Conservation (phyloP, 2,888 invertebrate species). For the Himalopsyche anomala region DNA sequence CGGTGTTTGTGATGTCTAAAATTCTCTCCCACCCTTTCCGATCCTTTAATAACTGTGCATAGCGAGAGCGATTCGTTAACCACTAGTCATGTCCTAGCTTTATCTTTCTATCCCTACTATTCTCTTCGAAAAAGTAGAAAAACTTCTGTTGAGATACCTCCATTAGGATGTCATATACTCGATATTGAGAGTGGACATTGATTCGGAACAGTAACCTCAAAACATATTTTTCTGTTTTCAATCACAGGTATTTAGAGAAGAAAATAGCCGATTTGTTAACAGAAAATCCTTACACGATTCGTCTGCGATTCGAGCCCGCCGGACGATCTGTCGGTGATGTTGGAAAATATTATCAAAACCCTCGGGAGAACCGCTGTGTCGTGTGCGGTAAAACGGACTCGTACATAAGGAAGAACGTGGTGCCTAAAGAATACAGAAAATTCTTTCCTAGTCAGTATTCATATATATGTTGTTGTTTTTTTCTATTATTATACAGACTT, state of each 20-base stretch:
- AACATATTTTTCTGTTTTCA: not conserved
- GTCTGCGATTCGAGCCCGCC: conserved; percentile 86
- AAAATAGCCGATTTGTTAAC: conserved; percentile 72
- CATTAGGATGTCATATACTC: no score
- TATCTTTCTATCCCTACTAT: no score
- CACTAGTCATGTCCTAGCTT: no score
- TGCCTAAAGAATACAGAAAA: conserved; percentile 88
- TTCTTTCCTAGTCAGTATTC: conserved; percentile 80
- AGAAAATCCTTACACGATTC: conserved; percentile 80
- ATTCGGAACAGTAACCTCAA: not conserved
- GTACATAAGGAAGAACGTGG: conserved; percentile 87
- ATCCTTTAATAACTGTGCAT: no score
- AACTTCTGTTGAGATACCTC: no score
- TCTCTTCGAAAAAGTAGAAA: no score
- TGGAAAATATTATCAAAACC: conserved; percentile 84
- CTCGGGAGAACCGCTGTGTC: conserved; percentile 86
- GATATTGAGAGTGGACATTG: no score
- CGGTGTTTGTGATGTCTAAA: no score
- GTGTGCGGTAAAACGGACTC: conserved; percentile 84
- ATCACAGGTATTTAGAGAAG: conserved; percentile 76
- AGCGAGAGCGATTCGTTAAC: no score
- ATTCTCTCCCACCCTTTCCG: no score
- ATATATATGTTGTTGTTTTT: no score
- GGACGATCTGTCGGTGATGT: conserved; percentile 83
- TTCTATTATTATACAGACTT: no score